Conservation (phyloP, 2,888 invertebrate species). For the Ophion slaviceki region DNA sequence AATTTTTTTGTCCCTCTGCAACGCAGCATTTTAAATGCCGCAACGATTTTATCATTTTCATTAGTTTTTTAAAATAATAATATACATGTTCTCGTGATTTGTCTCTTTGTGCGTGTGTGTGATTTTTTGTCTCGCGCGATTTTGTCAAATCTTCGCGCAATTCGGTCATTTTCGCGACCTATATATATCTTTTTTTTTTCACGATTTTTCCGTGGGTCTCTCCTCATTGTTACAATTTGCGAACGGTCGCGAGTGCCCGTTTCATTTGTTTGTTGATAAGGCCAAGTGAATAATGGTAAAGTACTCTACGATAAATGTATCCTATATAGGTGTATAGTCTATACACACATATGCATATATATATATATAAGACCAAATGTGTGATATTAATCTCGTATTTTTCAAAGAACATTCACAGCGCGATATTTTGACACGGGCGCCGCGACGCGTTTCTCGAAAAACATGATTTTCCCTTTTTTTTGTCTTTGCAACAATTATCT, state of each 20-base stretch:
- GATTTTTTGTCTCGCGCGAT: not conserved
- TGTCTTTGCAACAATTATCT: constrained; percentile 13
- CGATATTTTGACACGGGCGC: constrained; percentile 36
- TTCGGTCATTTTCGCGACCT: not conserved
- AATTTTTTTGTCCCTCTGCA: constrained; percentile 22
- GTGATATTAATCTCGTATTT: constrained; percentile 28
- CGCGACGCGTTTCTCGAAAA: constrained; percentile 22
- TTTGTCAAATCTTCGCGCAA: not conserved
- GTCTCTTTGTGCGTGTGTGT: not conserved
- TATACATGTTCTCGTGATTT: constrained; percentile 23
- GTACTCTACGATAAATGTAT: not conserved
- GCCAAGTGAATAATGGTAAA: constrained; percentile 15
- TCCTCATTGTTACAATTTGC: not conserved
- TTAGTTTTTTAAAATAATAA: constrained; percentile 43
- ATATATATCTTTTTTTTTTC: too few relatives aligned
- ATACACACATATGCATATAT: not conserved
- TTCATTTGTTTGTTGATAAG: not conserved
- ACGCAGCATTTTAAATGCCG: constrained; percentile 63
- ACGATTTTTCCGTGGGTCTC: not conserved
- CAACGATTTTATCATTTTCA: constrained; percentile 32
- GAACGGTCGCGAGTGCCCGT: not conserved
- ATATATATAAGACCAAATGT: constrained; percentile 9
- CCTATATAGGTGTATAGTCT: too few relatives aligned
- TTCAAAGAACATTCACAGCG: constrained; percentile 13
- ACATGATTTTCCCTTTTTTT: constrained; percentile 14